Evolutionary conservation across 2,888 invertebrate genomes (phyloP).

Genomic region (Sipunculus nudus): DNA sequence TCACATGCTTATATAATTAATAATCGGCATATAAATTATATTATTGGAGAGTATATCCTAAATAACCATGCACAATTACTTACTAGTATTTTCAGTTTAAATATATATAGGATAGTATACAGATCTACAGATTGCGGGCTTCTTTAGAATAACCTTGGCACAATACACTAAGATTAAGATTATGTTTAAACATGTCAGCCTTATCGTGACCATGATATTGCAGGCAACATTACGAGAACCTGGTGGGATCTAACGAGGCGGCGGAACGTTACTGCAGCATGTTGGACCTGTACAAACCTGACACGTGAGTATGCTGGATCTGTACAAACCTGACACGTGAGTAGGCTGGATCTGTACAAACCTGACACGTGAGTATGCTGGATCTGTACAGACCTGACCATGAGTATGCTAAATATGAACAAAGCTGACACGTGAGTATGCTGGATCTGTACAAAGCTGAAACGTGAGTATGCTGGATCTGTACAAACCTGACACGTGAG

Average conservation of each 20-base stretch:
- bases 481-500: too few relatives aligned
- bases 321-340: neutral
- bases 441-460: too few relatives aligned
- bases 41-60: too few relatives aligned
- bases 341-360: neutral
- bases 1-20: neutral
- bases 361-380: neutral
- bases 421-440: too few relatives aligned
- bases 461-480: too few relatives aligned
- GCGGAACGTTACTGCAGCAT: constrained; percentile 7
- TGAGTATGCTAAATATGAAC: neutral
- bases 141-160: too few relatives aligned
- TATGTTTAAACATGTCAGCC: neutral
- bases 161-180: neutral
- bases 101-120: too few relatives aligned
- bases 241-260: constrained; percentile 1
- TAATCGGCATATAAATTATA: neutral
- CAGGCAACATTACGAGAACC: constrained; percentile 27
- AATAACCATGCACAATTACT: too few relatives aligned
- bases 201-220: neutral
- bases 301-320: neutral
- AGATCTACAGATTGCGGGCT: too few relatives aligned
- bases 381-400: neutral
- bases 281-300: constrained; percentile 17
- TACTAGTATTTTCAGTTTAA: too few relatives aligned